Base-by-base conservation (phyloP, 2,797 vertebrate species). In the Decapterus maruadsi region DNA sequence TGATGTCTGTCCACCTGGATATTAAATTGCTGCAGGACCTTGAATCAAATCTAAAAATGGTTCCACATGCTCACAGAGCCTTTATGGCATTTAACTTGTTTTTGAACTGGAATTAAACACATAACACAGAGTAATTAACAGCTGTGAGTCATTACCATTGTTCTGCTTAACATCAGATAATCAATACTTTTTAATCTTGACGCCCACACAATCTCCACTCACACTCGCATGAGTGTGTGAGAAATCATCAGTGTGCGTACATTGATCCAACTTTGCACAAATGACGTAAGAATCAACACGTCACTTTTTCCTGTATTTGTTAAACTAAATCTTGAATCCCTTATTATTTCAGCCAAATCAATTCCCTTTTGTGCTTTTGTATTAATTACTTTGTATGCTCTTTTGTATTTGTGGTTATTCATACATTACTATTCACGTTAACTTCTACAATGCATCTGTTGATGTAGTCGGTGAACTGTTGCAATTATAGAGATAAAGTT, bases 151-250 rank as follows among this genome's bases (percentile, higher is more conserved):
- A 86, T 70, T 69, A 67, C 17, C 38, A 26, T 26, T 26, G 22
- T 58, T 74, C 46, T 22, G 42, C 64, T 83, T 50, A 20, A 58
- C 45, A 58, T 80, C 71, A 83, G 26, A 72, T 70, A 88, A 86
- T 94, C 89, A 79, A 90, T 92, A 71, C 4, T 40, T 90, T 87
- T 82, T 91, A 88, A 91, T 90, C 65, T 19, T 4, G 6, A 70
- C 66, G 55, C 29, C 14, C 22, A 72, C 48, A 61, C 63, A 64
- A 8, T 14, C 42, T 45, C 36, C 51, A 51, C 8, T 59, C n/a
- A n/a, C n/a, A n/a, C n/a, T n/a, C n/a, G 12, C 50, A 61, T 26
- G 46, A 45, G 55, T 38, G 40, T 59, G 36, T 50, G 46, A 17
- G 13, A 57, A 67, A 31, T 13, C 14, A 5, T 58, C 51, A 26